Base-by-base conservation (phyloP, 2,888 invertebrate genomes). In the Galerucella pusilla region DNA sequence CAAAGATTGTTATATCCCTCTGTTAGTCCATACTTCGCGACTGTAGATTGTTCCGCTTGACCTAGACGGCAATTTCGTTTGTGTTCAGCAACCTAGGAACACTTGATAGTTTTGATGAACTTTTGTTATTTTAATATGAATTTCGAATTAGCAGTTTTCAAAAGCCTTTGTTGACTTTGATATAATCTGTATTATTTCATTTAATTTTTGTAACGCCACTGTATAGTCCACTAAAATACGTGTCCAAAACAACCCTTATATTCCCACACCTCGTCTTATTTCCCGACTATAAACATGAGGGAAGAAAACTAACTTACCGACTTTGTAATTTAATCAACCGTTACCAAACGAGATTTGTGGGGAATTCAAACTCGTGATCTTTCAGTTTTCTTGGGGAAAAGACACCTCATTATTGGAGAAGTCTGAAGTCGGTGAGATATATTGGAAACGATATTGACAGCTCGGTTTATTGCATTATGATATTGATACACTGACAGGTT, bases 251-350 rank as follows among this genome's bases (percentile, higher is more conserved):
- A 67, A 69, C 57, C 71, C 72, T 68, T 69, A 65, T 75, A 73
- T 79, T 57, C 79, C 77, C 79, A 78, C 79, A 76, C 78, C 76
- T 73, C 76, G 57, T 49, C 75, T 57, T 71, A 49, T 66, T 70
- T 69, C 68, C 52, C 49, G 54, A 63, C 69, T 57, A 71, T 75
- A 75, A 75, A 75, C 73, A 70, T 63, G 68, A 76, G 74, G 76
- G 74, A 77, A 75, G 78, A 71, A 80, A 80, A 80, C 77, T 75
- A 73, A 77, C 80, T 76, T 76, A 78, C 76, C 77, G 73, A 75
- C 77, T 67, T 61, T 65, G 73, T 77, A 77, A 79, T 79, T 79
- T 78, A 79, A 79, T 79, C 77, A 79, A 74, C 52, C 72, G 74
- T 71, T 74, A 68, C 77, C 73, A 66, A 73, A 65, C 52, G 64